Percentiles rank a stretch among this genome's conserved stretches.
Evolutionary conservation across 2,888 invertebrate species (phyloP).

Genomic region (Hyposoter dolosus): DNA sequence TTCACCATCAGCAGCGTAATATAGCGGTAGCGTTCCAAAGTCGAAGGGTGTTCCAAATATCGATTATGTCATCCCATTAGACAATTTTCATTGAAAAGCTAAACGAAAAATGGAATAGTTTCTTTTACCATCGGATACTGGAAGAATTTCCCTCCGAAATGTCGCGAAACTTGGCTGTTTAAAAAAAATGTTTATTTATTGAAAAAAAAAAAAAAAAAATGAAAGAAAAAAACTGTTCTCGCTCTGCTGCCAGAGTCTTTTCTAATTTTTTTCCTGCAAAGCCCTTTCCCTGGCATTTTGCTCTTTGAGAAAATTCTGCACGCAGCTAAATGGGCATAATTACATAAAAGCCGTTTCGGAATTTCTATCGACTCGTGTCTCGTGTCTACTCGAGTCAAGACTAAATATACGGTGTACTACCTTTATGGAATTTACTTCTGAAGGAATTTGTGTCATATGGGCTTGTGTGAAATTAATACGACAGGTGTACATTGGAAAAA

Average conservation of each 20-base stretch:
- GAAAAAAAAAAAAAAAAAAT: too few species aligned
- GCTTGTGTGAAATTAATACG: slow-evolving; percentile 12
- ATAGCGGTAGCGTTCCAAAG: slow-evolving; percentile 23
- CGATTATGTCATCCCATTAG: slow-evolving; percentile 14
- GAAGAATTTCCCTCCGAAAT: neutral
- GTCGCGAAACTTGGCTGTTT: neutral
- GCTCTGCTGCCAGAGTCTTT: neutral
- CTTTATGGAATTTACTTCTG: slow-evolving; percentile 11
- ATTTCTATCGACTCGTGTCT: neutral
- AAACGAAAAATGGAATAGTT: neutral
- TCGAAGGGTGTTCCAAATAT: neutral
- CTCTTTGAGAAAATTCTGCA: neutral
- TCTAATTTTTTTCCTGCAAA: neutral
- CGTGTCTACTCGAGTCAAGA: neutral
- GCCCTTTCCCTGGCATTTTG: neutral
- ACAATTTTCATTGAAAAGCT: neutral
- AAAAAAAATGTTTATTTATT: too few species aligned
- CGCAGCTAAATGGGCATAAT: neutral
- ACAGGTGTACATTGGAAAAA: slow-evolving; percentile 2
- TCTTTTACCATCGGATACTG: neutral
- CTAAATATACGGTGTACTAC: slow-evolving; percentile 6
- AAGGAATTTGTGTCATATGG: slow-evolving; percentile 5
- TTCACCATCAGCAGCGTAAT: slow-evolving; percentile 41
- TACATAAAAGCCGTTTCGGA: slow-evolving; percentile 10
- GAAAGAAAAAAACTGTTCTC: neutral